Percentiles rank a stretch among this genome's conserved stretches.
Conservation (phyloP, 2,797 vertebrate genomes). For the Diglossa cyanea region DNA sequence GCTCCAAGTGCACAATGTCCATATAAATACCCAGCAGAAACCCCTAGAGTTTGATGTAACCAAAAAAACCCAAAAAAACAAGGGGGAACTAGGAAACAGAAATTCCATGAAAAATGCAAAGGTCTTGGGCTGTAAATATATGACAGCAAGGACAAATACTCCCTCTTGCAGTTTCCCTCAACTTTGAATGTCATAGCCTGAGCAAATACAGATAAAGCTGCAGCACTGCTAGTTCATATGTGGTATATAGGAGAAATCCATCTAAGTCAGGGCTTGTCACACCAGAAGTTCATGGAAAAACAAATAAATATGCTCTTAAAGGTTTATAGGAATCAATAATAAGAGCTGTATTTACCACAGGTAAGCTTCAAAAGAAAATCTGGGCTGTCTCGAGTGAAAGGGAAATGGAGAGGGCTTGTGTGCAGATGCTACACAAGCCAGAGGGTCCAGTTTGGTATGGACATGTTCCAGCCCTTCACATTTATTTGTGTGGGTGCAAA, state of each 20-base stretch:
- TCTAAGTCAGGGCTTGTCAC: not conserved
- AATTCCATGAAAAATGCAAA: not conserved
- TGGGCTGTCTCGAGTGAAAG: not conserved
- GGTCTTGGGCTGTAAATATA: not conserved
- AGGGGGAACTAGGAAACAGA: not conserved
- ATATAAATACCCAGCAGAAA: not conserved
- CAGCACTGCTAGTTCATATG: not conserved
- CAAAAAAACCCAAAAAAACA: not conserved
- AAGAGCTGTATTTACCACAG: not conserved
- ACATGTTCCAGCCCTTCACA: fast-evolving
- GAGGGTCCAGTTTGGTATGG: not conserved
- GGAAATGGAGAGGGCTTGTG: not conserved
- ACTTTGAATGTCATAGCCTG: not conserved
- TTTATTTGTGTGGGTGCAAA: not conserved
- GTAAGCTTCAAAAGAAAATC: not conserved
- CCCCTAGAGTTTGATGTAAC: not conserved
- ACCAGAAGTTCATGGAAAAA: not conserved
- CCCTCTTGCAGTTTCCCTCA: not conserved
- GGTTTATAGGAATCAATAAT: not conserved
- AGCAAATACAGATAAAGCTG: not conserved
- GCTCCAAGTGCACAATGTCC: not conserved
- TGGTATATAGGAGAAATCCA: fast-evolving
- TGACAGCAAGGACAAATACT: not conserved
- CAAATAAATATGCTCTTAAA: not conserved
- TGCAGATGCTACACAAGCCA: fast-evolving